Evolutionary conservation across 2,113 vertebrate species (phyloP), one percentile per base, ranked within the genome.

Genomic region (Galeopterus variegatus): DNA sequence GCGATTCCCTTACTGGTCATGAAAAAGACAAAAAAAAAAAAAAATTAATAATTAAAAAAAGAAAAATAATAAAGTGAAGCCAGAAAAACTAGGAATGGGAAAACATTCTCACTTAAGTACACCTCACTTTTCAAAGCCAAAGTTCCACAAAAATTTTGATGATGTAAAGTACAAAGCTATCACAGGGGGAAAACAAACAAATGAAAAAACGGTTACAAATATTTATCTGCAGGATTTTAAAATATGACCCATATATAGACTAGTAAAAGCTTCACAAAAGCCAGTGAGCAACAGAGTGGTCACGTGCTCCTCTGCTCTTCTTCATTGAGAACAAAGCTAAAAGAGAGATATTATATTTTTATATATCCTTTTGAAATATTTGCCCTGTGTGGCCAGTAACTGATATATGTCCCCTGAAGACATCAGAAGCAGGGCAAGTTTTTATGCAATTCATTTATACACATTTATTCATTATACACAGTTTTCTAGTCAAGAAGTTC

Each of bases 31-130:
- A n/a, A n/a, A n/a, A n/a, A n/a, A n/a, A n/a, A n/a, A n/a, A n/a
- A n/a, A n/a, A n/a, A n/a, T n/a, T n/a, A 91, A 28, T 79, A 60
- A 79, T 75, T 58, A 75, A 17, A 92, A 62, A 95, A 89, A 81
- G 54, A 4, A 82, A 88, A 93, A 62, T 33, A 62, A 48, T 70
- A 81, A 91, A 69, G 12, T 21, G 19, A 81, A 96, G 33, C 8
- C 21, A 62, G 31, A 88, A 82, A 86, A 94, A 48, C 12, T 45
- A 26, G 6, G 8, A 69, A 45, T 9, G 15, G 14, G 9, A 80
- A 92, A 52, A 80, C 12, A 41, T 24, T 4, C 8, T 83, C 33
- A 36, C 15, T 24, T 26, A 77, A 33, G 15, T 52, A 19, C 9
- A n/a, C 26, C 28, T 95, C 48, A 94, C 4, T 96, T 81, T 85